phyloP scores from a whole-genome alignment of 1,140 invertebrate genomes.

The Metaphire vulgaris region DNA sequence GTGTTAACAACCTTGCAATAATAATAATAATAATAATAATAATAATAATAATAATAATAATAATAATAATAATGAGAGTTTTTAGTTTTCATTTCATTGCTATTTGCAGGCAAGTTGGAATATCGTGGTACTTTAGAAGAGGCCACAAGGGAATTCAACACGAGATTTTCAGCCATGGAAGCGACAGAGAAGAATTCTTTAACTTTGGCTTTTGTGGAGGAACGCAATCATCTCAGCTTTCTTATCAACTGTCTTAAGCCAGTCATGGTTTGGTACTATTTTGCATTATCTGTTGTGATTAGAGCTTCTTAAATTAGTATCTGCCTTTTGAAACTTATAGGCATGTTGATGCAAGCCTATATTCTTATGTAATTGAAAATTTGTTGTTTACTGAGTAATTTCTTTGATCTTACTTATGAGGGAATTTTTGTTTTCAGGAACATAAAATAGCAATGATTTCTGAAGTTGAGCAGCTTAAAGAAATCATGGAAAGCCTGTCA shows the following conservation, averaged over 20 bases:
- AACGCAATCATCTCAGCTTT: neutral
- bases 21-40: no score
- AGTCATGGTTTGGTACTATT: neutral
- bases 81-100: no score
- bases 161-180: neutral
- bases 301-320: no score
- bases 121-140: neutral
- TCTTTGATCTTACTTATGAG: no score
- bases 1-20: no score
- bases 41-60: no score
- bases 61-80: no score
- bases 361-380: no score
- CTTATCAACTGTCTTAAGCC: neutral
- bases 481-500: neutral
- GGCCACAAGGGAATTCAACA: neutral
- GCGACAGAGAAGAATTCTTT: neutral
- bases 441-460: neutral
- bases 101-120: neutral
- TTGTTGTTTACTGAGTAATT: no score
- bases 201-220: neutral
- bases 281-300: no score
- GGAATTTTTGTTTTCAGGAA: neutral
- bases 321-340: no score
- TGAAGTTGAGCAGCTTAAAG: neutral
- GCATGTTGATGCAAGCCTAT: no score